Conservation (phyloP, 2,888 invertebrate species). For the Ochropacha duplaris region DNA sequence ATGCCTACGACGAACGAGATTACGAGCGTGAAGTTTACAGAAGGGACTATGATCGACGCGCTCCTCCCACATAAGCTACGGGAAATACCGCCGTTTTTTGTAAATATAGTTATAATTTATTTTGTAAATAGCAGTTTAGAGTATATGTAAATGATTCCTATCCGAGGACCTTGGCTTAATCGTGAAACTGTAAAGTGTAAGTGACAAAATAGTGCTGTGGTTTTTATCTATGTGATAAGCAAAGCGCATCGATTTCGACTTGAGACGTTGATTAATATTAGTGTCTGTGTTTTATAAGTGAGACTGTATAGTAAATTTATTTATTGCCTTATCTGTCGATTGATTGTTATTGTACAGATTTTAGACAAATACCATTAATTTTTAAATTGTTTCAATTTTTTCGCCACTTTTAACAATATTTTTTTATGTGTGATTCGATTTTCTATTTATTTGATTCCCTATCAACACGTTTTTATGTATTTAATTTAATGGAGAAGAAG, state of each 20-base stretch:
- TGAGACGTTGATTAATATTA: constrained; percentile 50
- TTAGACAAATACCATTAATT: constrained; percentile 66
- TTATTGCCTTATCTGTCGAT: constrained; percentile 74
- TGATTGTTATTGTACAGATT: constrained; percentile 74
- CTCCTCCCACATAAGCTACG: constrained; percentile 79
- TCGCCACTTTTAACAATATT: constrained; percentile 59
- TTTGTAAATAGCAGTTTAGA: constrained; percentile 65
- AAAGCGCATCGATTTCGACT: constrained; percentile 65
- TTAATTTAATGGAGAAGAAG: constrained; percentile 64
- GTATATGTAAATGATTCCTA: constrained; percentile 44
- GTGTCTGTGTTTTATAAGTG: constrained; percentile 71
- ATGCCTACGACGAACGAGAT: constrained; percentile 80
- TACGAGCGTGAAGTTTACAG: constrained; percentile 83
- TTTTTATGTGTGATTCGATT: constrained; percentile 57
- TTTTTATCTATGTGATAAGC: constrained; percentile 80
- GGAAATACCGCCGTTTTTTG: constrained; percentile 35
- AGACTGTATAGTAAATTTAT: constrained; percentile 80
- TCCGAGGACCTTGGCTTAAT: constrained; percentile 61
- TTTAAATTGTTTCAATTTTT: constrained; percentile 72
- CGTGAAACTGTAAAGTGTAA: constrained; percentile 70
- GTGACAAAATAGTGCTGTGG: constrained; percentile 81
- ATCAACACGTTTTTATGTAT: constrained; percentile 50
- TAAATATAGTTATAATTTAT: constrained; percentile 64
- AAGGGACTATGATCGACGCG: constrained; percentile 86
- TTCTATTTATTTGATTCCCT: constrained; percentile 68